These are phyloP conservation scores for Leptestheria dahalacensis DNA, from an alignment of 1,140 invertebrate species.

Conservation along the genomic window DNA sequence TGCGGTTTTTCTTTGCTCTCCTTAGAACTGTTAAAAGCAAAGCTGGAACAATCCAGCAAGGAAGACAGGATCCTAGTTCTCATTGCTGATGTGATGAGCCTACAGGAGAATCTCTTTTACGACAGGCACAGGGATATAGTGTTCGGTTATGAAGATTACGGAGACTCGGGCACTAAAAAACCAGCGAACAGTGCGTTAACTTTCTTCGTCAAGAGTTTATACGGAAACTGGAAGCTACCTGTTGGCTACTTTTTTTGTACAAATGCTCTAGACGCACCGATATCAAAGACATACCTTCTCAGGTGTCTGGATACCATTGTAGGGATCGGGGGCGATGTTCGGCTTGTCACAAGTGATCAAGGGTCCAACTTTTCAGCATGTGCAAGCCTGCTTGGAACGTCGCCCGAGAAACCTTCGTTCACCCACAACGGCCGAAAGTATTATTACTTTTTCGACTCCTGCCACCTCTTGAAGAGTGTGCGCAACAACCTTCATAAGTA, in stretches of 20 bases:
- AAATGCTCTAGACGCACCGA: neutral
- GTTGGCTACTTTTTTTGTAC: neutral
- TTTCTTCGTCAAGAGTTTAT: neutral
- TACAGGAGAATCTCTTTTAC: neutral
- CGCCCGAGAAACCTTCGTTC: neutral
- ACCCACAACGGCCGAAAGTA: neutral
- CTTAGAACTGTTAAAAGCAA: neutral
- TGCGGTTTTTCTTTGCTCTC: neutral
- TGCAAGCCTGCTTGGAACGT: neutral
- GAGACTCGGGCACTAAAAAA: neutral
- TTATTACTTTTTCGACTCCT: neutral
- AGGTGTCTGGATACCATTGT: neutral
- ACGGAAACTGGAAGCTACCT: neutral
- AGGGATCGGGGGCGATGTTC: neutral
- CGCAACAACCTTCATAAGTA: neutral
- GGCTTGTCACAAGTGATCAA: neutral
- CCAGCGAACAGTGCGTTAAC: neutral
- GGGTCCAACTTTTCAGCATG: neutral
- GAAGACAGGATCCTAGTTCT: neutral
- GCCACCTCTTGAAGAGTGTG: neutral
- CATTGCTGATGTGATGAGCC: neutral
- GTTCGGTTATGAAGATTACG: neutral
- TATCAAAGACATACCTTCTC: neutral
- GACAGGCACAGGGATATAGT: neutral
- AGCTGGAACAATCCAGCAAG: neutral